Evolutionary conservation across 2,797 vertebrate genomes (phyloP), one percentile per base, ranked within the genome.

Genomic region (Parambassis ranga): DNA sequence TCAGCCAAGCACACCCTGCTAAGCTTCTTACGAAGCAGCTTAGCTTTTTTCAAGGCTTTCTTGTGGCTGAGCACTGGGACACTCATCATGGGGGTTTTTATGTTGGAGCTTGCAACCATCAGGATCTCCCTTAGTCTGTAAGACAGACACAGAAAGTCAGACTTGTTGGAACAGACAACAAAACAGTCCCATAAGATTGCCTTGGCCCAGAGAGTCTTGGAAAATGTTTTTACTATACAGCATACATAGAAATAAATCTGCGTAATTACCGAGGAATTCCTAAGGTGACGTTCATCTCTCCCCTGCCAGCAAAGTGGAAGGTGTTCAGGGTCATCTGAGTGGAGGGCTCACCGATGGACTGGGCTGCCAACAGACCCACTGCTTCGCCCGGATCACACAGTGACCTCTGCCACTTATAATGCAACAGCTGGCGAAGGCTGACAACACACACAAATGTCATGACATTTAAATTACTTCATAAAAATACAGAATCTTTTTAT

Each of bases 311-410:
- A 18, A 99, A 99, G 87, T 99, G 98, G 80, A 99, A 99, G 37
- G 98, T 99, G 92, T 99, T 99, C 44, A 99, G 94, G 32, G 98
- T 99, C 98, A 99, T 99, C 90, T 99, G 98, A 1, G 98, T 99
- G 71, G 98, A 99, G 30, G 98, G 98, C 20, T 99, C 97, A 0
- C 98, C 97, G 1, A 99, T 97, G 79, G 97, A 99, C 91, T 99
- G 98, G 60, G 95, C 98, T 0, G 97, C 96, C 65, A 99, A 90
- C 39, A 99, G 91, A 10, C 98, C 97, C 67, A 99, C 98, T 0
- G 98, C 98, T 66, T 99, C 98, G 0, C 98, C 98, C 0, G 97
- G 97, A 46, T 98, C 95, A 73, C 97, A 99, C 2, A 99, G 93
- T 0, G 98, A 92, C 4, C 94, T 91, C 84, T 98, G 98, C 97